Evolutionary conservation across 2,797 vertebrate species (phyloP).

Genomic region (Stomatorhinus walkeri): DNA sequence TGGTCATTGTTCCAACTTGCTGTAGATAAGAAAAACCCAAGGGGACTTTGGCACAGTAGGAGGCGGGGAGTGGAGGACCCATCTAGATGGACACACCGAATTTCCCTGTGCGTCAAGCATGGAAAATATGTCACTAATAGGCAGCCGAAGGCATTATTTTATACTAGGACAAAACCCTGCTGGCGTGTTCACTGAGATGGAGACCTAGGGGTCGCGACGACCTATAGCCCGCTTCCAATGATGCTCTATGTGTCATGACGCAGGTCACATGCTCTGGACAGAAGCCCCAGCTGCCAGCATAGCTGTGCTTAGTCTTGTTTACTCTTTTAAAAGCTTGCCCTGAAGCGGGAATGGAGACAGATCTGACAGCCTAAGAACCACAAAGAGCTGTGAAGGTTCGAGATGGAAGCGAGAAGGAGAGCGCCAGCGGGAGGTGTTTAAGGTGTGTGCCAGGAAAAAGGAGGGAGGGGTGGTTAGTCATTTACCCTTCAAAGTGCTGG

Average conservation of each 20-base stretch:
- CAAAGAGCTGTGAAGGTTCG: not conserved
- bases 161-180: constrained; percentile 28
- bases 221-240: not conserved
- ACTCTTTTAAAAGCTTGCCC: not conserved
- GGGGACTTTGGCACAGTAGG: not conserved
- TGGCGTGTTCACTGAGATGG: not conserved
- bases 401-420: not conserved
- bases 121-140: constrained; percentile 59
- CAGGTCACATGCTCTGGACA: not conserved
- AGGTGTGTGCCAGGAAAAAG: not conserved
- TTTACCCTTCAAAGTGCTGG: not conserved
- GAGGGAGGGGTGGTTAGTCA: not conserved
- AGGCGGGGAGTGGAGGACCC: not conserved
- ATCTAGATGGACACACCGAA: constrained; percentile 38
- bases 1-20: not conserved
- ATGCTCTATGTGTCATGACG: not conserved
- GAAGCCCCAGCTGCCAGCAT: not conserved
- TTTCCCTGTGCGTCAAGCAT: constrained; percentile 55
- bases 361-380: not conserved
- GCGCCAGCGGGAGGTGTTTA: not conserved
- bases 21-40: not conserved
- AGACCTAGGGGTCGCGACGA: not conserved
- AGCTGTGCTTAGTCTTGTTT: not conserved
- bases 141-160: constrained; percentile 60
- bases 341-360: not conserved